Evolutionary conservation across 2,888 invertebrate species (phyloP), one percentile per base, ranked within the genome.

Genomic region (Eristalinus aeneus): DNA sequence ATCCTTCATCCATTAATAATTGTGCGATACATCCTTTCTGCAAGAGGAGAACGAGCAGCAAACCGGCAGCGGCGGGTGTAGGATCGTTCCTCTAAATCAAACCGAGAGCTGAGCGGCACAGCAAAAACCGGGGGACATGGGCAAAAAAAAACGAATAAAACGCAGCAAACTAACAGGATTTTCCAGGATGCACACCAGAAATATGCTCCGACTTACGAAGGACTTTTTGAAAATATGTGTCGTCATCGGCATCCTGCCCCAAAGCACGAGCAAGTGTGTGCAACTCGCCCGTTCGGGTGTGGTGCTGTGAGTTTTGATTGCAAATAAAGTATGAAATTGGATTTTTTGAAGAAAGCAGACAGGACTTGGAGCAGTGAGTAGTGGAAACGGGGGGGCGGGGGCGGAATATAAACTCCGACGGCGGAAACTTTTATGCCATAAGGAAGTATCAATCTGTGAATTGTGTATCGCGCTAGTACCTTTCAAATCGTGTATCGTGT

Each of bases 281-380:
- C 39, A 20, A 12, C 16, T 61, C 11, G 36, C 39, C 5, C 39
- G 69, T 31, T 39, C 23, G 69, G 65, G 46, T 34, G 46, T 76
- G 82, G 82, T 77, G 76, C 61, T 86, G 61, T 23, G 82, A 86
- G 86, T 86, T 86, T 86, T 86, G 86, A 86, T 86, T 86, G 82
- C 86, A 86, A 86, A 86, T 86, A 86, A 82, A 86, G 82, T 82
- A 86, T 86, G 82, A 86, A 86, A 86, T 86, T 86, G 82, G 86
- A 86, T 86, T 86, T 86, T 78, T 71, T 56, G 34, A 20, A 23
- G 34, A 32, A 60, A 64, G n/a, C 10, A 20, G 32, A 36, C 36
- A 36, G 36, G 36, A 36, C 36, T 10, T 11, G 36, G 36, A 36
- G 12, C 39, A 39, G 39, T 32, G 22, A 10, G 68, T n/a, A n/a